Percentiles rank a stretch among this genome's conserved stretches.
These are phyloP conservation scores for Stegophylla sp. DNA, from an alignment of 2,888 invertebrate genomes.

Conservation along the genomic window DNA sequence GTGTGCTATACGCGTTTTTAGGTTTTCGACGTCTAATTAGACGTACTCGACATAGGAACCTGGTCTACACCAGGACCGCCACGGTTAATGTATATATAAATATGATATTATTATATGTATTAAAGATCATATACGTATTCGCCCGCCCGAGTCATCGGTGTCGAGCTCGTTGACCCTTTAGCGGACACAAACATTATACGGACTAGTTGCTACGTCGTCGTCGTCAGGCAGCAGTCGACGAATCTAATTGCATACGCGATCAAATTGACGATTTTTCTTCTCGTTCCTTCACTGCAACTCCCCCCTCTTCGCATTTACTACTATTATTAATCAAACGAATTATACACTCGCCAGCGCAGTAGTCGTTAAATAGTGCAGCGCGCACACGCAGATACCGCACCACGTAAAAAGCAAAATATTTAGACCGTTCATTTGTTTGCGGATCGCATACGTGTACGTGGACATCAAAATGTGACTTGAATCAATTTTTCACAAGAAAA, in stretches of 20 bases:
- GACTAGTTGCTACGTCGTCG: neutral
- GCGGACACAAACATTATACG: neutral
- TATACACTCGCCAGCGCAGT: neutral
- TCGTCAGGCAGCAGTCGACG: neutral
- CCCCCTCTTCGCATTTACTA: neutral
- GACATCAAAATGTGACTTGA: too few relatives aligned
- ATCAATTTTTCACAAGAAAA: too few relatives aligned
- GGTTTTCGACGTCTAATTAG: neutral
- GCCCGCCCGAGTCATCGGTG: too few relatives aligned
- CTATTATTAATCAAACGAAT: too few relatives aligned
- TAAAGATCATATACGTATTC: too few relatives aligned
- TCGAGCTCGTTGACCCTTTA: constrained; percentile 3
- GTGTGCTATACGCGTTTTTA: neutral
- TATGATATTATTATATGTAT: too few relatives aligned
- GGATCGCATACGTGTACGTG: too few relatives aligned
- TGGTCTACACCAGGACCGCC: neutral
- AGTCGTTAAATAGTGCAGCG: too few relatives aligned
- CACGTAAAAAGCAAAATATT: too few relatives aligned
- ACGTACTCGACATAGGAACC: neutral
- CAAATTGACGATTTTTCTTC: neutral
- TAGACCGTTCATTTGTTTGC: too few relatives aligned
- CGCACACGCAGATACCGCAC: too few relatives aligned
- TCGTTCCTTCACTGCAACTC: neutral
- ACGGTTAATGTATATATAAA: too few relatives aligned
- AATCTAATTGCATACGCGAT: neutral